Evolutionary conservation across 2,113 vertebrate genomes (phyloP).

Genomic region (Laticauda laticaudata): DNA sequence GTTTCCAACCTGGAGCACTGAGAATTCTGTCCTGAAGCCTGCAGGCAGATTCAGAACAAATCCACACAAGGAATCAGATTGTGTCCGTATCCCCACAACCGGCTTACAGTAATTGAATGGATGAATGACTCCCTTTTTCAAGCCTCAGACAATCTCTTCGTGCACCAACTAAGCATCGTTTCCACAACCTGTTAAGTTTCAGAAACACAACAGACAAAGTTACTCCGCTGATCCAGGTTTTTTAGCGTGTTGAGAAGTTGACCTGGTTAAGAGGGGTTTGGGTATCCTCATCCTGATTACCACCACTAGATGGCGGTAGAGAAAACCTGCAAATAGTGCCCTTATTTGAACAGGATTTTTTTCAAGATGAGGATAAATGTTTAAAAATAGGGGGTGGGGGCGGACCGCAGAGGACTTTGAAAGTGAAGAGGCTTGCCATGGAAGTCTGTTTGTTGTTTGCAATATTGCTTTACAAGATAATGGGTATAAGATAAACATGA

Average conservation of each 20-base stretch:
- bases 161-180: neutral
- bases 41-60: neutral
- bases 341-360: neutral
- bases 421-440: neutral
- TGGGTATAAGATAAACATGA: too few relatives aligned
- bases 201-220: neutral
- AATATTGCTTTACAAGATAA: too few relatives aligned
- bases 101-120: neutral
- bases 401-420: neutral
- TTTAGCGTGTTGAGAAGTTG: neutral
- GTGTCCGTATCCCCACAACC: neutral
- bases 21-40: neutral
- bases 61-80: neutral
- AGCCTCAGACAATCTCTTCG: neutral
- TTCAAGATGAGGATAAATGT: neutral
- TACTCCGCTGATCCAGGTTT: neutral
- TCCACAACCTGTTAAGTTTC: neutral
- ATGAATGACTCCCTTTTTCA: neutral
- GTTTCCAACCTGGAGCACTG: neutral
- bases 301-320: slow-evolving; percentile 13
- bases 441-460: neutral
- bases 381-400: neutral
- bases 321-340: neutral
- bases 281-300: neutral
- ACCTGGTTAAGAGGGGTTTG: neutral